Evolutionary conservation across 2,797 vertebrate species (phyloP), one percentile per base, ranked within the genome.

Genomic region (Pelobates cultripes): DNA sequence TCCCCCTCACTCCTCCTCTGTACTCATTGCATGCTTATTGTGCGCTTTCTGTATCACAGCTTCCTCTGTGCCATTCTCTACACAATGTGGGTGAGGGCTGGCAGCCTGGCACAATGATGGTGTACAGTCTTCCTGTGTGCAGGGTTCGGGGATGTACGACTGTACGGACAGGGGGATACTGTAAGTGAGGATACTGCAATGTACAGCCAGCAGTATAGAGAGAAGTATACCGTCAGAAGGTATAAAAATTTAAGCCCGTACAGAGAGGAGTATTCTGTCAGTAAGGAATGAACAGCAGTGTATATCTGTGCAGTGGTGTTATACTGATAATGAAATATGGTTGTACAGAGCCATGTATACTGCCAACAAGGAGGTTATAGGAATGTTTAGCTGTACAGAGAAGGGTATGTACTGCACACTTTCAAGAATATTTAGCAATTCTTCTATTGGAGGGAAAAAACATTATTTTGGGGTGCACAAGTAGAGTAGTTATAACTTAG

Each of bases 21-120:
- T 73, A 63, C 67, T 53, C 17, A 8, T 13, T 28, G 5, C 40
- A 40, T 63, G 79, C 73, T 81, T 75, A 75, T 66, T 75, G 64
- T 69, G 79, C 79, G 3, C 47, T 51, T 51, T 51, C 47, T 51
- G 47, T 51, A 51, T 2, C 47, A 6, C 47, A 51, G 47, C 47
- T 51, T 51, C 10, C 47, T 74, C 67, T 70, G 70, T 28, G 28
- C 28, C 28, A 28, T 28, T 28, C 28, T 28, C 43, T 71, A 17
- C 44, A 13, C 45, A 28, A 40, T 43, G n/a, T 64, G 61, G 61
- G n/a, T 64, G 17, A 43, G 4, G 9, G 7, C 66, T 41, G 41
- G 43, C 70, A 53, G 57, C 42, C 67, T 70, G 76, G 76, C 67
- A 70, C 10, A 43, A 63, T 47, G 45, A 47, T 47, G 70, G 44